These are phyloP conservation scores for Penaeus monodon DNA, from an alignment of 2,888 invertebrate genomes.

Conservation along the genomic window DNA sequence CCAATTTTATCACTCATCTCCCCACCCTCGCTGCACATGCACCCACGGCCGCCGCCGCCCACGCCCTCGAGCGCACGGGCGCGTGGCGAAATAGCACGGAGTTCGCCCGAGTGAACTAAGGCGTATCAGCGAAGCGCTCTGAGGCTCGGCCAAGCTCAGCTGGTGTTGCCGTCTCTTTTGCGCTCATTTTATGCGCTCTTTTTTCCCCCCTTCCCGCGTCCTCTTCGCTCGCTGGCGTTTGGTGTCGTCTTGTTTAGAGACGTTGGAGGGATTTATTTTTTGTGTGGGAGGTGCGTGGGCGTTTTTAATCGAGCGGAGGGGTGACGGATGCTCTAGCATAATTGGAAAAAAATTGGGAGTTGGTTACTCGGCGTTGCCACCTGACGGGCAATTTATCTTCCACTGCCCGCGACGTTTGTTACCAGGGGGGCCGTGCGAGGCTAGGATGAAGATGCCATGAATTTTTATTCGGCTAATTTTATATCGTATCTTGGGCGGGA, in stretches of 20 bases:
- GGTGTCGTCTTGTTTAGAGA: background rate
- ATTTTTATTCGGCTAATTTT: too few relatives aligned
- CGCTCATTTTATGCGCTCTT: background rate
- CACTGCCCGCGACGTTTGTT: constrained; percentile 24
- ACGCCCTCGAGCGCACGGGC: background rate
- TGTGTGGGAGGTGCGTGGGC: too few relatives aligned
- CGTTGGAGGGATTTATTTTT: too few relatives aligned
- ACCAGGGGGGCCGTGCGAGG: constrained; percentile 33
- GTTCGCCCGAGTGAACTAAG: background rate
- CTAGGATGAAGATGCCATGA: constrained; percentile 39
- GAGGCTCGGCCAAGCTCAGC: background rate
- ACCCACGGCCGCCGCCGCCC: background rate
- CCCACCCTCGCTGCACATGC: too few relatives aligned
- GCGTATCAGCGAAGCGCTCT: background rate
- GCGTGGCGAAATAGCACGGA: background rate
- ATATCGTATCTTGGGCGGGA: too few relatives aligned
- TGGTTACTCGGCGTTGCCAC: constrained; percentile 37
- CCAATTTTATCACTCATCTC: too few relatives aligned
- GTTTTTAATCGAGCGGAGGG: too few relatives aligned
- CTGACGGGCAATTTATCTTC: constrained; percentile 28
- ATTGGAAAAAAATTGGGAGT: background rate
- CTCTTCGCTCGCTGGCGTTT: background rate
- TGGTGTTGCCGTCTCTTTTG: constrained; percentile 48
- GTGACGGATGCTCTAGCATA: background rate
- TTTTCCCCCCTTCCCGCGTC: too few relatives aligned